Conservation (phyloP, 2,888 invertebrate genomes). For the Chironomus tentans region DNA sequence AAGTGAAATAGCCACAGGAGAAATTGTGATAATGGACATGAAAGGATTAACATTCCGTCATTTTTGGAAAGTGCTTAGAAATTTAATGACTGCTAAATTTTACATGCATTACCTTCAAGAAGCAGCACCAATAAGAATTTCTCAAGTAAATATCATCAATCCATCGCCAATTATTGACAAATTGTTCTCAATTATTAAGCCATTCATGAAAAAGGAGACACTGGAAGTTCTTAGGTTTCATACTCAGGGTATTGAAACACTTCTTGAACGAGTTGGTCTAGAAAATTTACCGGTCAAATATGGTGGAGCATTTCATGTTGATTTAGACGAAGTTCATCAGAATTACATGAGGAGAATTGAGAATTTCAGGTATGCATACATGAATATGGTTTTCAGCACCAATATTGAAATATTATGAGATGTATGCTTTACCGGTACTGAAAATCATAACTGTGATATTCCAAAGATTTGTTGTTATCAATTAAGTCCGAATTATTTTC, state of each 20-base stretch:
- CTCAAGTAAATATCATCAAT: not conserved
- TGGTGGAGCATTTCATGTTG: not conserved
- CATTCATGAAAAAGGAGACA: not conserved
- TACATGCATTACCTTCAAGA: conserved; percentile 1
- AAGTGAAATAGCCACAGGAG: not conserved
- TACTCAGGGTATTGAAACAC: not conserved
- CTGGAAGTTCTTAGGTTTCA: not conserved
- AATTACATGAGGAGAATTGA: not conserved
- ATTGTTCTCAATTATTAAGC: not conserved
- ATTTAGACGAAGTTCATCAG: not conserved
- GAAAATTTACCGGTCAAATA: not conserved
- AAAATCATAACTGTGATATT: no score
- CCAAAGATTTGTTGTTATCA: no score
- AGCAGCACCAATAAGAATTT: not conserved
- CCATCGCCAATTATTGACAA: not conserved
- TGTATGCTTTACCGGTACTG: no score
- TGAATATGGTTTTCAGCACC: no score
- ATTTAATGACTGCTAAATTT: not conserved
- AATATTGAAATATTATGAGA: no score
- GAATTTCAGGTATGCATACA: not conserved
- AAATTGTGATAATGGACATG: not conserved
- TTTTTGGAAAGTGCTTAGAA: not conserved
- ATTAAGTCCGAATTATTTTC: no score
- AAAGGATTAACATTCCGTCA: not conserved
- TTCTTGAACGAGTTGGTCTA: not conserved